Evolutionary conservation across 2,888 invertebrate genomes (phyloP), one percentile per base, ranked within the genome.

Genomic region (Eupeodes luniger): DNA sequence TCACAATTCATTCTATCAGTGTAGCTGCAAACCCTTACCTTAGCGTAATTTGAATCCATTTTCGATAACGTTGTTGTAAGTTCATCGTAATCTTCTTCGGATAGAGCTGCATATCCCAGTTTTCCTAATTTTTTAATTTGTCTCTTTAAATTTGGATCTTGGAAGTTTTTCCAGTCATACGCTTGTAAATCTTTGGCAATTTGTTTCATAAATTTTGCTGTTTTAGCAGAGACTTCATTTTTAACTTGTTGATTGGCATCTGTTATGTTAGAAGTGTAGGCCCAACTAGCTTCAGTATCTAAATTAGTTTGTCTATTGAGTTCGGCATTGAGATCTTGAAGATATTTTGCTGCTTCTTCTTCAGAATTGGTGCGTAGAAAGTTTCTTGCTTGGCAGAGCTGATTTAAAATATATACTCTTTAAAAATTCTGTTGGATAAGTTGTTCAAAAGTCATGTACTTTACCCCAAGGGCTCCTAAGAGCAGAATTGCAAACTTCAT

Each of bases 11-110:
- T 93, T 0, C 92, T 91, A 89, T 96, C 94, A 55, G 95, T 95
- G 90, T 93, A 97, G 16, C 95, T 95, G 91, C 97, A 97, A n/a
- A 97, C 95, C 92, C 96, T 97, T 0, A 97, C 96, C 11, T 95
- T 97, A 0, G 97, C 96, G 91, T 96, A 97, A 89, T 96, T 96
- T 0, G 95, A 94, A 91, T 96, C 95, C 97, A 98, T 97, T 4
- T 95, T 95, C 0, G 96, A 95, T 2, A 96, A 94, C 0, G 95
- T 94, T 90, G 95, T 94, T 91, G 96, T 95, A 44, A 96, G 94
- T 78, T 95, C 94, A 87, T 95, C 95, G 91, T 95, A 95, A 90
- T 96, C 95, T 19, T 96, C 95, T 90, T 96, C 96, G 0, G 96
- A 95, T n/a, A 98, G 93, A 0, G 96, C 97, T 0, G 96, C 95